Evolutionary conservation across 2,888 invertebrate species (phyloP).

Genomic region (Drosophila siamana): DNA sequence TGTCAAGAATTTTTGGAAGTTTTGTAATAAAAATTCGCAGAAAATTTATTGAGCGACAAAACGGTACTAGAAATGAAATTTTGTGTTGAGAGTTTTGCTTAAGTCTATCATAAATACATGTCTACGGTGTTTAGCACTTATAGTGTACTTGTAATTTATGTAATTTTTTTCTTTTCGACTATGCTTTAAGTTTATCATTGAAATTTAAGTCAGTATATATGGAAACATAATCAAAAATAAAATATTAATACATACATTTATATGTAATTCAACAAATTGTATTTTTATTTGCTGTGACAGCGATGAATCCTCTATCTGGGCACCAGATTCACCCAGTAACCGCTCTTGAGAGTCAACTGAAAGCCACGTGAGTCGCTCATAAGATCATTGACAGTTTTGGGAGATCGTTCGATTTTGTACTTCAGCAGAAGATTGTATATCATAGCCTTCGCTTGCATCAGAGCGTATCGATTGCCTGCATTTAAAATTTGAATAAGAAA

Average conservation of each 20-base stretch:
- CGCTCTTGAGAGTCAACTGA: conserved; percentile 52
- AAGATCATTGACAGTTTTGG: conserved; percentile 66
- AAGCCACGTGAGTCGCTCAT: conserved; percentile 60
- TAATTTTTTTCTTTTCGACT: conserved; percentile 42
- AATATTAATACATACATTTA: conserved; percentile 46
- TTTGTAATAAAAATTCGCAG: conserved; percentile 42
- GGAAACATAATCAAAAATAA: conserved; percentile 77
- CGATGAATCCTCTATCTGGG: conserved; percentile 36
- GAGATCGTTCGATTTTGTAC: conserved; percentile 67
- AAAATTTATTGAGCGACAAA: conserved; percentile 27
- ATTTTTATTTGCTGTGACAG: too few species aligned
- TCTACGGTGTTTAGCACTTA: conserved; percentile 10
- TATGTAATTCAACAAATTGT: too few species aligned
- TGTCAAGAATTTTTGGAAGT: conserved; percentile 65
- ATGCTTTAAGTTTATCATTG: conserved; percentile 50
- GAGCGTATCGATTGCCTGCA: conserved; percentile 75
- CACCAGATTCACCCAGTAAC: conserved; percentile 74
- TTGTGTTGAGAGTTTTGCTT: conserved; percentile 34
- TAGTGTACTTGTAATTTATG: conserved; percentile 41
- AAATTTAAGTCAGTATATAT: conserved; percentile 63
- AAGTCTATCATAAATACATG: conserved; percentile 17
- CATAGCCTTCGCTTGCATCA: conserved; percentile 75
- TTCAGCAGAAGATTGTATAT: conserved; percentile 67
- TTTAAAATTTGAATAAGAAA: too few species aligned
- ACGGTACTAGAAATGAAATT: conserved; percentile 2